Conservation (phyloP, 2,888 invertebrate species). For the Drosophila ochracea region DNA sequence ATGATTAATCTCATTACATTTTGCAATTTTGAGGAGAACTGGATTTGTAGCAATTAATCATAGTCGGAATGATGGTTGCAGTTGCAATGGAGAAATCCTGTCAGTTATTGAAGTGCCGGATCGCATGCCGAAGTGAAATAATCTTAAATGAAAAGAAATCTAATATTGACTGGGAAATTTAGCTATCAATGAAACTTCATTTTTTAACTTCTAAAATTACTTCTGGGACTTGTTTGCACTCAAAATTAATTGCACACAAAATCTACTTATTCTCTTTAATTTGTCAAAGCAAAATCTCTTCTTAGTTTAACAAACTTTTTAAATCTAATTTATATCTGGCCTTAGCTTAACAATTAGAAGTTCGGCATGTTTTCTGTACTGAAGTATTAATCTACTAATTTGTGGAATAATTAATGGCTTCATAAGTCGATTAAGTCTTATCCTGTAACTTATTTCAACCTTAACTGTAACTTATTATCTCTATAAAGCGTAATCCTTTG, state of each 20-base stretch:
- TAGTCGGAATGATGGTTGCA: constrained; percentile 2
- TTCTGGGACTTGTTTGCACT: neutral
- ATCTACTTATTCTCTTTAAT: neutral
- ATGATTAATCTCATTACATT: constrained; percentile 33
- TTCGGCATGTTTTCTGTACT: neutral
- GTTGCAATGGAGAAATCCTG: neutral
- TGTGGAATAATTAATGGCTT: neutral
- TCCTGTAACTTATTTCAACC: neutral
- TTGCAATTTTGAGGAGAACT: constrained; percentile 2
- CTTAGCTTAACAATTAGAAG: neutral
- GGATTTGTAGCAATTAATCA: constrained; percentile 2
- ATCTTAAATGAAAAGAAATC: neutral
- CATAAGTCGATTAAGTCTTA: neutral
- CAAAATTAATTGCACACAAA: neutral
- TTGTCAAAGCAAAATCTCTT: neutral
- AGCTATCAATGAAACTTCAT: neutral
- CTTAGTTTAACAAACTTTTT: neutral
- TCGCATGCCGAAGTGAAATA: neutral
- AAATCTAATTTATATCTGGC: neutral
- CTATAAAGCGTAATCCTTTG: neutral
- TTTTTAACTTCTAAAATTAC: neutral
- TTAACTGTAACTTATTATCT: neutral
- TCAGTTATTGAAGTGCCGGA: constrained; percentile 1
- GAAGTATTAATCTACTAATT: neutral
- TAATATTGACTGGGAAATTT: neutral